Evolutionary conservation across 1,140 invertebrate species (phyloP), one percentile per base, ranked within the genome.

Genomic region (Drosophila triauraria): DNA sequence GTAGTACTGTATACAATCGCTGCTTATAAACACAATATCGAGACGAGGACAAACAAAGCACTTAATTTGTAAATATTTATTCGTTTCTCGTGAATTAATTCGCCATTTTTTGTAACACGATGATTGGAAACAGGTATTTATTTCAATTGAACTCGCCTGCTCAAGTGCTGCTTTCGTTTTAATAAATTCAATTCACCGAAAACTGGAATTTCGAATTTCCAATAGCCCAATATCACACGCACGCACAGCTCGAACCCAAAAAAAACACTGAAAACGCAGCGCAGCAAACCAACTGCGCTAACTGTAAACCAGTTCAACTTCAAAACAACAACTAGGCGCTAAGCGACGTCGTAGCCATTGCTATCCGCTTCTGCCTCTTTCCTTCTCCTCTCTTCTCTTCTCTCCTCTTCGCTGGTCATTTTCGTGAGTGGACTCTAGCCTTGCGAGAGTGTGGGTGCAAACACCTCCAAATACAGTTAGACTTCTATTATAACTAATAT

Each of bases 301-400:
- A 88, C 84, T 90, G 84, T 80, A 88, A 88, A 90, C 85, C 84
- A 90, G 84, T 88, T 84, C 81, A 80, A 88, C 85, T 90, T 90
- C 85, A 88, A 88, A 79, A 78, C 75, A 84, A 84, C 80, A 90
- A 90, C 80, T 80, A 88, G 88, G 59, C 59, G 59, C 58, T 40
- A 80, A 60, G 72, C 75, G 62, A 64, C 60, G 78, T 75, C 57
- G 51, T 54, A 40, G 58, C 48, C 43, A 67, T 70, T 76, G 42
- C 48, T 54, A 44, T 80, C 78, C 56, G 72, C 32, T 35, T 27
- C 38, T 42, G 20, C 35, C 15, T 13, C n/a, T 25, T n/a, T 20
- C 27, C 61, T 42, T n/a, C 32, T 44, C 32, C 30, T 35, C 17
- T 27, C 57, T 25, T 43, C 53, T 27, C 38, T n/a, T 17, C 35